Evolutionary conservation across 2,888 invertebrate species (phyloP).

Genomic region (Xylota segnis): DNA sequence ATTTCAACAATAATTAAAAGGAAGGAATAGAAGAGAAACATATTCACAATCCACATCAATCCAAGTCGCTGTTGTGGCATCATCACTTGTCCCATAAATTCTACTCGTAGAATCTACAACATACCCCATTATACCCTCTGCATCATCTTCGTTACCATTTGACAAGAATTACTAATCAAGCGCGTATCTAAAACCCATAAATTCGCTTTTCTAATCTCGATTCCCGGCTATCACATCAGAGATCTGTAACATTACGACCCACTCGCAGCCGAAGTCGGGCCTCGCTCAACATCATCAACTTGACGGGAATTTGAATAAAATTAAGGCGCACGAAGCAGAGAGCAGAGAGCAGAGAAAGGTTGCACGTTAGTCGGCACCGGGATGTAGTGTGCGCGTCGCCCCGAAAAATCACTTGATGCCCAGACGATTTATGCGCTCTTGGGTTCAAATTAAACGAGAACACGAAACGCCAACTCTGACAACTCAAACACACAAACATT

Average conservation of each 20-base stretch:
- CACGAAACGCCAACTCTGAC: conserved; percentile 73
- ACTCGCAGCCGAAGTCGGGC: conserved; percentile 37
- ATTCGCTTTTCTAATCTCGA: conserved; percentile 61
- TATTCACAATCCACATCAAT: conserved; percentile 14
- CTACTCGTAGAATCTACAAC: conserved; percentile 30
- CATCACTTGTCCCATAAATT: conserved; percentile 40
- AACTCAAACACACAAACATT: conserved; percentile 31
- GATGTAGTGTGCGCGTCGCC: conserved; percentile 16
- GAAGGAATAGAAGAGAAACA: not conserved
- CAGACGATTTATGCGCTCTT: conserved; percentile 65
- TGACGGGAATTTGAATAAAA: conserved; percentile 72
- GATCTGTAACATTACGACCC: conserved; percentile 74
- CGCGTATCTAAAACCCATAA: conserved; percentile 70
- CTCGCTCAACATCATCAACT: conserved; percentile 50
- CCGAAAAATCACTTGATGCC: conserved; percentile 47
- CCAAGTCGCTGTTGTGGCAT: conserved; percentile 33
- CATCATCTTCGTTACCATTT: conserved; percentile 55
- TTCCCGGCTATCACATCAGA: conserved; percentile 46
- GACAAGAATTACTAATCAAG: conserved; percentile 73
- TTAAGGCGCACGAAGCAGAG: conserved; percentile 44
- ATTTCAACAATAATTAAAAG: not conserved
- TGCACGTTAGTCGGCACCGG: conserved; percentile 22
- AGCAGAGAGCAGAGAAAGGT: no score
- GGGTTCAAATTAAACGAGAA: conserved; percentile 65
- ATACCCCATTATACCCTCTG: conserved; percentile 32